Base-by-base conservation (phyloP, 2,888 invertebrate genomes). In the Tipula confusa region DNA sequence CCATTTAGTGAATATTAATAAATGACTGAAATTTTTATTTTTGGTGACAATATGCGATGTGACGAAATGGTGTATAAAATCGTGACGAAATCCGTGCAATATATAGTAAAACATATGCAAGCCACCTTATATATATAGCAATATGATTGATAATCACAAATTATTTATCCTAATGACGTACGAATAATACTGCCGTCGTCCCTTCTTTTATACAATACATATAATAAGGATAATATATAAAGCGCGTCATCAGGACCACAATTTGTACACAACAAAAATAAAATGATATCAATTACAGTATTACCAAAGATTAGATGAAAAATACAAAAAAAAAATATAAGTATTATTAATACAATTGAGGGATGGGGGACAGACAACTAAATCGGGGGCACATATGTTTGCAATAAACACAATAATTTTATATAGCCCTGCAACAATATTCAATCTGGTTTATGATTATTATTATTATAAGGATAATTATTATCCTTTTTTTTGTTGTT, bases 311-410 rank as follows among this genome's bases (percentile, higher is more conserved):
- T 64, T 64, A 64, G 64, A 1, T n/a, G n/a, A n/a, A n/a, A n/a
- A n/a, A n/a, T n/a, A n/a, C n/a, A 33, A 33, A 33, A 33, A 64
- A 64, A 64, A 64, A 64, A 24, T 24, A 7, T 64, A 24, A 64
- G 64, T 64, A 64, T 64, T 64, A 24, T n/a, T n/a, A 64, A 64
- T 64, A 64, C 24, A 64, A 64, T 64, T 64, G n/a, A n/a, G 64
- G 64, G 24, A 24, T 64, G 64, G 64, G 64, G 15, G n/a, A 43
- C 64, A 64, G 64, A 24, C 64, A 64, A 64, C 64, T 64, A 64
- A 64, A 24, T 64, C 64, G 64, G 64, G n/a, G 64, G 64, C 64
- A 64, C 64, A 64, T 64, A 64, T 64, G 64, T 64, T 64, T 64
- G 64, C 64, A 64, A 64, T 64, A 64, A 64, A 64, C 64, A 64